Conservation (phyloP, 2,888 invertebrate genomes). For the Heliconius sara region DNA sequence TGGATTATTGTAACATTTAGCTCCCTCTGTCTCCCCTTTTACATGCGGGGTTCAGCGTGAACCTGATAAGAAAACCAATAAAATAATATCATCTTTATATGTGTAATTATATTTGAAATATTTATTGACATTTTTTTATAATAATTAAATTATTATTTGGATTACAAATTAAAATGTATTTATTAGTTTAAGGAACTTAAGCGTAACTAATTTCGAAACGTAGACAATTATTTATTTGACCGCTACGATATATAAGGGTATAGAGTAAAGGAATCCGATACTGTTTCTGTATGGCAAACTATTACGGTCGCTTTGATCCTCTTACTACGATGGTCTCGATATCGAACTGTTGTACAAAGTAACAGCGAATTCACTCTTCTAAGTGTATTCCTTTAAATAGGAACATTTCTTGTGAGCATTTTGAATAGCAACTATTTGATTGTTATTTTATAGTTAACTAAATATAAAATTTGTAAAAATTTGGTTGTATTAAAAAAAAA, state of each 20-base stretch:
- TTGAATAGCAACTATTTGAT: not conserved
- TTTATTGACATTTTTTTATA: too few species aligned
- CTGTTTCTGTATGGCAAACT: conserved; percentile 56
- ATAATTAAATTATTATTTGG: too few species aligned
- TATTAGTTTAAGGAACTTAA: not conserved
- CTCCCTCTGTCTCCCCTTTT: too few species aligned
- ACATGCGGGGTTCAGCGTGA: too few species aligned
- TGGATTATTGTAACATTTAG: too few species aligned
- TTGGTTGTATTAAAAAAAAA: too few species aligned
- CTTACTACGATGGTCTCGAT: conserved; percentile 67
- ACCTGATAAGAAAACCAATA: too few species aligned
- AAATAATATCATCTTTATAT: too few species aligned
- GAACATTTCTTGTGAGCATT: conserved; percentile 1
- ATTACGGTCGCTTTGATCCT: conserved; percentile 69
- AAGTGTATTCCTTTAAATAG: conserved; percentile 25
- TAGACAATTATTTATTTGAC: conserved; percentile 12
- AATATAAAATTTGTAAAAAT: too few species aligned
- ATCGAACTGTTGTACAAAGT: conserved; percentile 57
- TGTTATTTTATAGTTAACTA: not conserved
- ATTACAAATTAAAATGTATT: not conserved
- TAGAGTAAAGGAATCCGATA: conserved; percentile 40
- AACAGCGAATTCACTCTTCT: conserved; percentile 41
- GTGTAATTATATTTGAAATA: too few species aligned
- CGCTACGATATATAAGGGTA: conserved; percentile 14
- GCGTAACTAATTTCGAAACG: not conserved